phyloP scores from a whole-genome alignment of 2,113 vertebrate species.

The Stegastes partitus region DNA sequence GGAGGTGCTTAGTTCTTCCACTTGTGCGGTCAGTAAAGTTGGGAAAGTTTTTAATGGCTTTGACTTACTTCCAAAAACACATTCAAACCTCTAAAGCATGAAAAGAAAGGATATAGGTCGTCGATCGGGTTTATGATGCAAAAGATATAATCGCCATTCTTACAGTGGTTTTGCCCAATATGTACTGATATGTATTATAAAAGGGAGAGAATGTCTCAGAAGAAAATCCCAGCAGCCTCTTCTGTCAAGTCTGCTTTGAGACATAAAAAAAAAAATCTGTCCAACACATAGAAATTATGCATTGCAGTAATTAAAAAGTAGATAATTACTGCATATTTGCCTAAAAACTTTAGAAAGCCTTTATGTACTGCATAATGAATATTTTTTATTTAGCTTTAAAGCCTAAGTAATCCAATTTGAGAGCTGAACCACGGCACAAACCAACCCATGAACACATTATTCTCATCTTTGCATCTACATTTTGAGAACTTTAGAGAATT shows the following conservation, averaged over 20 bases:
- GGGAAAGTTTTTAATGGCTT: constrained; percentile 21
- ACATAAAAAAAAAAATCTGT: neutral
- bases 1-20: constrained; percentile 14
- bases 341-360: neutral
- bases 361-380: neutral
- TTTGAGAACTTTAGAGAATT: neutral
- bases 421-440: neutral
- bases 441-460: neutral
- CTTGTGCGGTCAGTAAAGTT: constrained; percentile 43
- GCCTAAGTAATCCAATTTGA: neutral
- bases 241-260: neutral
- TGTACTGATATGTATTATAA: neutral
- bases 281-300: neutral
- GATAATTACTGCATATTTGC: neutral
- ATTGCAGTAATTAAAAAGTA: neutral
- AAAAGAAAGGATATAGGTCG: neutral
- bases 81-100: constrained; percentile 5
- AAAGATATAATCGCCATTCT: neutral
- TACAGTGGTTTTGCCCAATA: neutral
- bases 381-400: too few species aligned
- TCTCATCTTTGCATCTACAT: neutral
- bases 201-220: neutral
- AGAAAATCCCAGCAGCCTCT: neutral
- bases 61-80: constrained; percentile 19
- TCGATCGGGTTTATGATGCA: constrained; percentile 1